Evolutionary conservation across 37 sponge, comb jelly and placozoan genomes (phyloP).

Genomic region (Ianthella basta): DNA sequence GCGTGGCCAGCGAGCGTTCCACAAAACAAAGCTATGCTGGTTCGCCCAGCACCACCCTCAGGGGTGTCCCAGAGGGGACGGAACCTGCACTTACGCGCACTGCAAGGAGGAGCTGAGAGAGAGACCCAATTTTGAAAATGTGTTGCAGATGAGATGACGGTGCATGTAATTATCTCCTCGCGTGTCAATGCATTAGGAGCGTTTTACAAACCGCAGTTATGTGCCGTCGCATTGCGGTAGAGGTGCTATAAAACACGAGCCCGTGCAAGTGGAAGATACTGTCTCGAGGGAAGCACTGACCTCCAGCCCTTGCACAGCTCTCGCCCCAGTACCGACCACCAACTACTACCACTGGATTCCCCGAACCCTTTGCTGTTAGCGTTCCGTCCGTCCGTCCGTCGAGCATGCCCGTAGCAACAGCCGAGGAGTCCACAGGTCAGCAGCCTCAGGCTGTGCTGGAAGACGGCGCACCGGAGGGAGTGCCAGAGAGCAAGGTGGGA

Average conservation of each 20-base stretch:
- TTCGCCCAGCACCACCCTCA: conserved; percentile 85
- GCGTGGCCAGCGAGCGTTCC: conserved; percentile 1
- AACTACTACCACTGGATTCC: too few species aligned
- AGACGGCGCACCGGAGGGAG: not conserved
- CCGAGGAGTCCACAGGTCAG: not conserved
- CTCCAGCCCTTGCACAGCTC: too few species aligned
- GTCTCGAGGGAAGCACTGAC: too few species aligned
- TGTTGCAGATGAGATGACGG: not conserved
- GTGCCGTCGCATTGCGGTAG: too few species aligned
- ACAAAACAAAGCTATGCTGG: conserved; percentile 90
- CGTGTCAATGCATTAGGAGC: too few species aligned
- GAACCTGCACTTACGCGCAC: conserved; percentile 84
- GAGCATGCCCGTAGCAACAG: conserved; percentile 20
- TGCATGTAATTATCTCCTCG: too few species aligned
- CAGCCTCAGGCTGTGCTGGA: not conserved
- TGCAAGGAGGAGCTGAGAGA: conserved; percentile 60
- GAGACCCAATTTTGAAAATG: conserved; percentile 63
- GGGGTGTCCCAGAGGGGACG: conserved; percentile 72
- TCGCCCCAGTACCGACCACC: too few species aligned
- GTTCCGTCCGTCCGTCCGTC: not conserved
- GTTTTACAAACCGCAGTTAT: too few species aligned
- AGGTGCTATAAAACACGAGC: too few species aligned
- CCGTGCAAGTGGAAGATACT: too few species aligned
- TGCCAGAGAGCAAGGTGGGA: not conserved
- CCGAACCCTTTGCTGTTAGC: too few species aligned